Conservation (phyloP, 1,140 invertebrate species). For the Apocrypta bakeri region DNA sequence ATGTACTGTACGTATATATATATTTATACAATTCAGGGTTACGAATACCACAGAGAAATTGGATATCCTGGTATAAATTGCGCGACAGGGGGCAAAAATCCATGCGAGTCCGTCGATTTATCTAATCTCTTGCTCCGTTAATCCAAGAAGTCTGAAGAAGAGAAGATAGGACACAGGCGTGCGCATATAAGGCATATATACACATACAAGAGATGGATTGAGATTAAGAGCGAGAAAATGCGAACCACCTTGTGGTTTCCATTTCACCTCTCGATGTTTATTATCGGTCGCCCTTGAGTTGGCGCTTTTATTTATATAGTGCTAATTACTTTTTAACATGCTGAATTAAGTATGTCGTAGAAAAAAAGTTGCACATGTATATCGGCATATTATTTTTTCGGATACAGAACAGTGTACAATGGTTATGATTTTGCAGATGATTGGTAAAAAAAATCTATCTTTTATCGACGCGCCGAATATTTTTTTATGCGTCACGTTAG, state of each 20-base stretch:
- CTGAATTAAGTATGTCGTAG: too few species aligned
- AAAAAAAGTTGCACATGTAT: too few species aligned
- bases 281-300: neutral
- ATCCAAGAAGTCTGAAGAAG: neutral
- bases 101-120: conserved; percentile 3
- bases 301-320: too few species aligned
- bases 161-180: neutral
- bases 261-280: neutral
- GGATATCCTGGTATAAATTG: conserved; percentile 26
- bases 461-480: too few species aligned
- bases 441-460: too few species aligned
- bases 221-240: neutral
- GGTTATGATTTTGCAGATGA: too few species aligned
- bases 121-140: conserved; percentile 31
- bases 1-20: neutral
- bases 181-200: neutral
- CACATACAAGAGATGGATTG: neutral
- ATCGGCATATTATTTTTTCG: too few species aligned
- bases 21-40: neutral
- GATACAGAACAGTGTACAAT: too few species aligned
- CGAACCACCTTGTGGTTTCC: neutral
- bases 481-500: too few species aligned
- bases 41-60: neutral
- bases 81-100: conserved; percentile 11
- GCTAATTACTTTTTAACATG: neutral